Conservation (phyloP, 2,113 vertebrate genomes). For the Cebus imitator region DNA sequence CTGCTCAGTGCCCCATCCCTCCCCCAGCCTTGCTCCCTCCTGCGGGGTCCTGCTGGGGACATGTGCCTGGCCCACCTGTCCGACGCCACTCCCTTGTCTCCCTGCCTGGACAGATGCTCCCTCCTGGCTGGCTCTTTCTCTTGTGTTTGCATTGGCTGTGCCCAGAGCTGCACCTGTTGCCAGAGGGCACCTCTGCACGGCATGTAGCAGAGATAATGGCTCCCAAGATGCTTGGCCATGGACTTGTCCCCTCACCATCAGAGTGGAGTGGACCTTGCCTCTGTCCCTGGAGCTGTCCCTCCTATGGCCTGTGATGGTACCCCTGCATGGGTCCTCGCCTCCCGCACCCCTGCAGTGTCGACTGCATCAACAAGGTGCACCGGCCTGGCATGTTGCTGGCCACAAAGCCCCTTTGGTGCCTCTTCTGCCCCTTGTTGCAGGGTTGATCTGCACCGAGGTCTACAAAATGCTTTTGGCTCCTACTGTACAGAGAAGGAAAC, state of each 20-base stretch:
- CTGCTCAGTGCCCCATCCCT: no score
- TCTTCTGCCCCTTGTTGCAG: not conserved
- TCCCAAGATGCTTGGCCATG: no score
- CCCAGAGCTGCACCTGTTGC: no score
- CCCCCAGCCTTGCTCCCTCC: not conserved
- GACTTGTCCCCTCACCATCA: not conserved
- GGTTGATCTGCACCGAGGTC: not conserved
- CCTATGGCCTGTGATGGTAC: not conserved
- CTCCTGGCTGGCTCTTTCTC: no score
- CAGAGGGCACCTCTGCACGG: no score
- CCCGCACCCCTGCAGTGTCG: no score
- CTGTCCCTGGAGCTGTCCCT: not conserved
- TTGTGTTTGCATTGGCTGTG: no score
- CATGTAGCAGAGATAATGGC: no score
- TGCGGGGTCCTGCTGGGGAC: no score
- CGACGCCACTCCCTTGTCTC: rapidly evolving
- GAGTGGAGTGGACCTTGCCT: not conserved
- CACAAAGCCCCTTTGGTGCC: not conserved
- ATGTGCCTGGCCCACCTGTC: no score
- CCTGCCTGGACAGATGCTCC: not conserved
- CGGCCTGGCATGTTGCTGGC: not conserved
- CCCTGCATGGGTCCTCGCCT: not conserved
- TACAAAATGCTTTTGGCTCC: not conserved
- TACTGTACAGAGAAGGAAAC: not conserved
- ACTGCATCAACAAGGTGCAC: no score